These are phyloP conservation scores for Nasonia giraulti DNA, from an alignment of 1,140 invertebrate species.

Conservation along the genomic window DNA sequence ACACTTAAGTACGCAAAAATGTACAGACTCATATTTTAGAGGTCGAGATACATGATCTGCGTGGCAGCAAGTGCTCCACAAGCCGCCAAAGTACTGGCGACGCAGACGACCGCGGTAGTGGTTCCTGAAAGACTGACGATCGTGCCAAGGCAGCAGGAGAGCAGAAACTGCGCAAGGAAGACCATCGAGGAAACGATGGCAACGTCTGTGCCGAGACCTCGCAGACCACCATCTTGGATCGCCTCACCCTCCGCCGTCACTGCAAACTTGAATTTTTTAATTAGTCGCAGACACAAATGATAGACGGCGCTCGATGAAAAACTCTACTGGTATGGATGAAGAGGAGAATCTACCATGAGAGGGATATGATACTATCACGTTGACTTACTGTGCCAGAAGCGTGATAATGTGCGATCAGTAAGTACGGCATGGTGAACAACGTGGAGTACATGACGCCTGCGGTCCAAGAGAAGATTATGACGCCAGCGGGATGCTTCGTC, in stretches of 20 bases:
- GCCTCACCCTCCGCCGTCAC: conserved; percentile 74
- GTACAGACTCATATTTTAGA: background rate
- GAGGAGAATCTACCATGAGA: too few relatives aligned
- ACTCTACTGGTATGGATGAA: too few relatives aligned
- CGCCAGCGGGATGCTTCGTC: conserved; percentile 84
- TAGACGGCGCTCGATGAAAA: too few relatives aligned
- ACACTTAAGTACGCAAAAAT: too few relatives aligned
- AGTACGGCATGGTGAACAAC: conserved; percentile 97
- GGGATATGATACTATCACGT: too few relatives aligned
- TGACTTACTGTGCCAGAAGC: conserved; percentile 74
- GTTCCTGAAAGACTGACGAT: conserved; percentile 87
- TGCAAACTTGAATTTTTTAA: conserved; percentile 77
- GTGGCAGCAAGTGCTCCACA: conserved; percentile 89
- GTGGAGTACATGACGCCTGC: conserved; percentile 98
- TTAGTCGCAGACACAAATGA: background rate
- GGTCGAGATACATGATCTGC: conserved; percentile 88
- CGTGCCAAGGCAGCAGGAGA: conserved; percentile 90
- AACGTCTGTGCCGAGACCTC: conserved; percentile 94
- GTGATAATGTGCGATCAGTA: conserved; percentile 95
- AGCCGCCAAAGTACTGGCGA: conserved; percentile 87
- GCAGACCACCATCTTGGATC: conserved; percentile 74
- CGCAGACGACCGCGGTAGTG: conserved; percentile 90
- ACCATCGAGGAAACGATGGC: conserved; percentile 96
- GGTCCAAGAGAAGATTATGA: conserved; percentile 91
- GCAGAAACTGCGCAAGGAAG: conserved; percentile 93